Conservation (phyloP, 2,113 vertebrate genomes). For the Onychostruthus taczanowskii region DNA sequence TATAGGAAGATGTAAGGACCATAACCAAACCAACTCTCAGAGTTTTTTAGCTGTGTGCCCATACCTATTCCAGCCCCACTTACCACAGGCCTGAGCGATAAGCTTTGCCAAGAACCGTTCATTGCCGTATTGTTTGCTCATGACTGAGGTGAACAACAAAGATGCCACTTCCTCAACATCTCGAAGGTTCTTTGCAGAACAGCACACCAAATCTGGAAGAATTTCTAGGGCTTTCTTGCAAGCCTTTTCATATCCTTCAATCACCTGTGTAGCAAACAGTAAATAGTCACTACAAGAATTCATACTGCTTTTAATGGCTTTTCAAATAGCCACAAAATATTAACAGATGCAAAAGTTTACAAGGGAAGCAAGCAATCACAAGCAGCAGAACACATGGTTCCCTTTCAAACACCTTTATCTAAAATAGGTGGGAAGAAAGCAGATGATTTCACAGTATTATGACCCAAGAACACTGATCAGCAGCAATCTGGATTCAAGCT, state of each 20-base stretch:
- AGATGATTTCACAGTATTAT: neutral
- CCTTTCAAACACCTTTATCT: neutral
- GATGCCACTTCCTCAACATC: constrained; percentile 84
- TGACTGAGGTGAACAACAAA: constrained; percentile 86
- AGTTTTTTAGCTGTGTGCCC: neutral
- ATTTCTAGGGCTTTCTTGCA: constrained; percentile 91
- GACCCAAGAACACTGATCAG: neutral
- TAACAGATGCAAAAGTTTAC: neutral
- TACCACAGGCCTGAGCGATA: constrained; percentile 94
- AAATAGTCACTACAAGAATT: neutral
- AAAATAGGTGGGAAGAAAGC: neutral
- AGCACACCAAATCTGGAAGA: constrained; percentile 88
- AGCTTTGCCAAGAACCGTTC: constrained; percentile 89
- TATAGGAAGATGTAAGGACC: neutral
- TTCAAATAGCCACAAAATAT: neutral
- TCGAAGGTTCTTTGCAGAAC: constrained; percentile 87
- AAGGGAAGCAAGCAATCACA: neutral
- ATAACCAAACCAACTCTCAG: neutral
- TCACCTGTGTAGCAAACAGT: constrained; percentile 77
- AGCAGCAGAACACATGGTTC: neutral
- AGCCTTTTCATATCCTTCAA: constrained; percentile 95
- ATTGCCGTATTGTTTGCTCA: constrained; percentile 96
- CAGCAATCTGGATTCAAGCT: neutral
- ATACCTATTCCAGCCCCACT: constrained; percentile 37
- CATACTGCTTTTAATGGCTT: neutral